Percentiles rank a stretch among this genome's conserved stretches.
phyloP scores from a whole-genome alignment of 2,888 invertebrate genomes.

The Rotaria macrura region DNA sequence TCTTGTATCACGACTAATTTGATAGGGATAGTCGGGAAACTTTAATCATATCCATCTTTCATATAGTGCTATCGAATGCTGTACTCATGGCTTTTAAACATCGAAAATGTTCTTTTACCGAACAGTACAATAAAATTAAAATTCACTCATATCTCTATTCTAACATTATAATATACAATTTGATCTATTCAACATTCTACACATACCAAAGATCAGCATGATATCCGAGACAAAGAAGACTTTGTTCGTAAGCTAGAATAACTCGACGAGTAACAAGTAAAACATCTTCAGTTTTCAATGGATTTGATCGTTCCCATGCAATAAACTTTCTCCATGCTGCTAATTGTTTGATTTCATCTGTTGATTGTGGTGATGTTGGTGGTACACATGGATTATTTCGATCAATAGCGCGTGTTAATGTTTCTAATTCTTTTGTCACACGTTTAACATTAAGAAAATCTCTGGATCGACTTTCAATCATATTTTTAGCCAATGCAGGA shows the following conservation, averaged over 20 bases:
- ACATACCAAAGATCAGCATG: constrained; percentile 94
- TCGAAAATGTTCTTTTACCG: too few species aligned
- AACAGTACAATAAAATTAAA: too few species aligned
- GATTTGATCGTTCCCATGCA: constrained; percentile 89
- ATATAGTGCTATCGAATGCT: too few species aligned
- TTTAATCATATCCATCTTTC: too few species aligned
- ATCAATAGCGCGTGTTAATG: constrained; percentile 80
- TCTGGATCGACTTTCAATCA: constrained; percentile 82
- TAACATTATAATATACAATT: too few species aligned
- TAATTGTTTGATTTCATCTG: constrained; percentile 84
- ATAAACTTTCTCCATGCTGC: constrained; percentile 87
- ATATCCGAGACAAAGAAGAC: constrained; percentile 83
- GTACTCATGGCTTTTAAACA: too few species aligned
- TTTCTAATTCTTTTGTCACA: constrained; percentile 89
- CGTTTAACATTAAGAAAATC: constrained; percentile 94
- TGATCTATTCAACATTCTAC: constrained; percentile 44
- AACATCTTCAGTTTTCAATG: constrained; percentile 86
- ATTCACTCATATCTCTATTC: too few species aligned
- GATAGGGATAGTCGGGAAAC: too few species aligned
- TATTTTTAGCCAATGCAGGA: constrained; percentile 80
- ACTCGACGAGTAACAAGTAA: constrained; percentile 53
- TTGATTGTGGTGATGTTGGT: constrained; percentile 61
- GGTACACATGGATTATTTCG: constrained; percentile 88
- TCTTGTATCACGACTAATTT: too few species aligned
- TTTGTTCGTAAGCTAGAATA: constrained; percentile 96